A percentile compares a stretch with the other conserved stretches of the same genome.
phyloP scores from a whole-genome alignment of 2,888 invertebrate genomes.

The Ectemnius cavifrons region DNA sequence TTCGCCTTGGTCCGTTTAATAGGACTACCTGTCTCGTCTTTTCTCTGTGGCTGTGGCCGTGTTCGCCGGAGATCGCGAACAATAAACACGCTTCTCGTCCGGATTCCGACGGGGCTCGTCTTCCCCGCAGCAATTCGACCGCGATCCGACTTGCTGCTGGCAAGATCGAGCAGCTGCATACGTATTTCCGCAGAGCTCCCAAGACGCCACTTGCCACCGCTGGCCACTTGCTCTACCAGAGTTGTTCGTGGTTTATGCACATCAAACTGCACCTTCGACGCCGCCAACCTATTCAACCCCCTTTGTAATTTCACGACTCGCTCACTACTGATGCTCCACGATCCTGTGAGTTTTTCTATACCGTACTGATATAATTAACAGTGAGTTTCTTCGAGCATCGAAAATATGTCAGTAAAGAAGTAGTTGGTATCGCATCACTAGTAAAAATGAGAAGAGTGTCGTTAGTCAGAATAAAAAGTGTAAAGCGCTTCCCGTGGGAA shows the following conservation, averaged over 20 bases:
- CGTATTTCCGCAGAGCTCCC: slow-evolving; percentile 55
- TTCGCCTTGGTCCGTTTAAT: slow-evolving; percentile 58
- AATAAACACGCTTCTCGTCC: slow-evolving; percentile 48
- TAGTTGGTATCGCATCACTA: no score
- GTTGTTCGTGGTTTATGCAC: slow-evolving; percentile 60
- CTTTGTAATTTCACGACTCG: slow-evolving; percentile 28
- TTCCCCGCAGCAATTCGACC: slow-evolving; percentile 50
- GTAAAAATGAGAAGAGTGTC: no score
- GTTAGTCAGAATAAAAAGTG: no score
- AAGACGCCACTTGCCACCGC: slow-evolving; percentile 54
- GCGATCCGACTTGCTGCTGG: slow-evolving; percentile 32
- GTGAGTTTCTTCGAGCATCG: no score
- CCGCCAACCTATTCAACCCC: slow-evolving; percentile 18
- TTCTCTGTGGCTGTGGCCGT: slow-evolving; percentile 29
- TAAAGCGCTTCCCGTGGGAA: no score
- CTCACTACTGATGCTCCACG: no score
- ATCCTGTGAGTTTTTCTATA: no score
- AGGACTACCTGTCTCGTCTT: slow-evolving; percentile 59
- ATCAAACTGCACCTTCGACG: slow-evolving; percentile 52
- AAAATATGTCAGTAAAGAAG: no score
- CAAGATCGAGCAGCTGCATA: slow-evolving; percentile 42
- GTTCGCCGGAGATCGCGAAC: slow-evolving; percentile 39
- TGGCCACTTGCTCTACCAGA: slow-evolving; percentile 34
- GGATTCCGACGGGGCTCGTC: slow-evolving; percentile 43
- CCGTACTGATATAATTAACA: no score